Conservation (phyloP, 2,113 vertebrate genomes). For the Thunnus maccoyii region DNA sequence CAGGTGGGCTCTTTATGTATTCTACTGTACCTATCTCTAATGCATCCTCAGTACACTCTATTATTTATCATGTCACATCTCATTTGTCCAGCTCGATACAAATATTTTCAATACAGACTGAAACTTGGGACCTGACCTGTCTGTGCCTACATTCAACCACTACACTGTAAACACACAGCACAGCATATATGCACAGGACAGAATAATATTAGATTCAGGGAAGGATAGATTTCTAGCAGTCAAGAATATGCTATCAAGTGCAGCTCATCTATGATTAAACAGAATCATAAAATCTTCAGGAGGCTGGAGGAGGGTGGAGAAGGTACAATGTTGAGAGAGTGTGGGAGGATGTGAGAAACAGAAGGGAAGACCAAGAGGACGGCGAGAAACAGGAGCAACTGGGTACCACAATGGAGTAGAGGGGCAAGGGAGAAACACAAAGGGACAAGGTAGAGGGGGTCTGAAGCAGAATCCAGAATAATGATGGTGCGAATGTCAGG, state of each 20-base stretch:
- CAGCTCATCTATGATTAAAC: slow-evolving; percentile 81
- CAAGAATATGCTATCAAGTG: slow-evolving; percentile 68
- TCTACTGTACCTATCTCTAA: slow-evolving; percentile 37
- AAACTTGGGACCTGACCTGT: slow-evolving; percentile 19
- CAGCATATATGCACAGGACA: slow-evolving; percentile 14
- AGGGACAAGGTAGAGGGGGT: slow-evolving; percentile 51
- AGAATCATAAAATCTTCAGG: slow-evolving; percentile 78
- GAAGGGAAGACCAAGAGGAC: slow-evolving; percentile 36
- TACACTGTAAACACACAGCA: slow-evolving; percentile 38
- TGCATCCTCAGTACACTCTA: slow-evolving; percentile 44
- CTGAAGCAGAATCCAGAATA: slow-evolving; percentile 58
- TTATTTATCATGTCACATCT: slow-evolving; percentile 67
- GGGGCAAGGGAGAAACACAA: slow-evolving; percentile 51
- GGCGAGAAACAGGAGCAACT: slow-evolving; percentile 19
- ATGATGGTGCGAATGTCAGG: slow-evolving; percentile 17
- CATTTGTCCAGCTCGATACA: slow-evolving; percentile 29
- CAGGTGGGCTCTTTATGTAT: slow-evolving; percentile 46
- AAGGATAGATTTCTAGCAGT: slow-evolving; percentile 48
- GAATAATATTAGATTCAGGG: slow-evolving; percentile 36
- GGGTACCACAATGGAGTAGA: slow-evolving; percentile 9
- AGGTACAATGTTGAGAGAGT: slow-evolving; percentile 59
- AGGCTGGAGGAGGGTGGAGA: slow-evolving; percentile 62
- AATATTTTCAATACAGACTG: slow-evolving; percentile 35
- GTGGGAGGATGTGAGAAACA: slow-evolving; percentile 65
- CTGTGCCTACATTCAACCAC: slow-evolving; percentile 18